Evolutionary conservation across 2,113 vertebrate species (phyloP).

Genomic region (Hydropotes inermis): DNA sequence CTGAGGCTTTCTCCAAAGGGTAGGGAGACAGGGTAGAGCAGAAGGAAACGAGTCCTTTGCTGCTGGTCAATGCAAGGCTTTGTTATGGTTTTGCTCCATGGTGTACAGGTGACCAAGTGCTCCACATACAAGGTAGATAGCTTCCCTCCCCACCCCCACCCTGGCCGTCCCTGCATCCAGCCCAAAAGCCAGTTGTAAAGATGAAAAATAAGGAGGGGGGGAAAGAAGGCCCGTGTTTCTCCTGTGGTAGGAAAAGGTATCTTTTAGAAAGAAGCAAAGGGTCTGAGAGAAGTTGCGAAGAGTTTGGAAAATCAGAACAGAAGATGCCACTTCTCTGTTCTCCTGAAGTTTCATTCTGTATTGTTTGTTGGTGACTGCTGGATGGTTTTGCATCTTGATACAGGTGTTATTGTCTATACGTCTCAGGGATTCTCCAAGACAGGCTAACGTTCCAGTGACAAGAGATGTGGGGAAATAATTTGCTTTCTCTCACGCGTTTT

Average conservation of each 20-base stretch:
- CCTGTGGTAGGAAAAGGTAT: background rate
- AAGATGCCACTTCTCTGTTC: background rate
- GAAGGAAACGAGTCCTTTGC: slow-evolving; percentile 23
- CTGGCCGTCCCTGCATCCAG: background rate
- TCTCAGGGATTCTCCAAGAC: background rate
- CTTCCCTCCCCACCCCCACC: background rate
- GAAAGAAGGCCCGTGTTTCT: background rate
- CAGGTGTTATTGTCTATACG: background rate
- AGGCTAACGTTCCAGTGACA: background rate
- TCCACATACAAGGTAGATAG: background rate
- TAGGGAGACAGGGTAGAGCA: slow-evolving; percentile 47
- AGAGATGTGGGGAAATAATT: background rate
- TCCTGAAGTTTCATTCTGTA: background rate
- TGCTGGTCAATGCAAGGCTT: slow-evolving; percentile 40
- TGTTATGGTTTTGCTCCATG: background rate
- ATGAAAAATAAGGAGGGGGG: background rate
- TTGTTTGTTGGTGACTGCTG: fast-evolving
- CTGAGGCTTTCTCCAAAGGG: slow-evolving; percentile 44
- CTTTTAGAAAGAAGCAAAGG: background rate
- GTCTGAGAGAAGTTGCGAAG: background rate
- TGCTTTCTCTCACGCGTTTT: background rate
- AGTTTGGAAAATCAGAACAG: background rate
- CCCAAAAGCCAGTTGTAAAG: background rate
- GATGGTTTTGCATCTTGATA: background rate
- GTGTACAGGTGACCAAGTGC: background rate